Evolutionary conservation across 2,797 vertebrate species (phyloP), one percentile per base, ranked within the genome.

Genomic region (Sebastes minor): DNA sequence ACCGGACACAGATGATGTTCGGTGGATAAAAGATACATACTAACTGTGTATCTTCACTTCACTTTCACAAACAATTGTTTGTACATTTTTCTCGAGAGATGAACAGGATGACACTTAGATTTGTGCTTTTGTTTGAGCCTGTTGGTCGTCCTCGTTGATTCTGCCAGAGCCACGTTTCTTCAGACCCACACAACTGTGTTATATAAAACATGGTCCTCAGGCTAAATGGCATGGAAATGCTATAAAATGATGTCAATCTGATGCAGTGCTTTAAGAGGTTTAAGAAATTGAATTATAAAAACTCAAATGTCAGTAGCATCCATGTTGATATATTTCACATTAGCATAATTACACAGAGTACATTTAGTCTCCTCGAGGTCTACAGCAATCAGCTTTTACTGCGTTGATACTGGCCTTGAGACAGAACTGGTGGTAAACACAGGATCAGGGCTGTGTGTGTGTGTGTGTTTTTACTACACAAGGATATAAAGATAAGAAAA

Each of bases 391-490:
- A 8, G 32, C 2, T 60, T 68, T 74, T 60, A 2, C 49, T 56
- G 35, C 33, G 10, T 79, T 61, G 49, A 2, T 11, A 11, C 30
- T n/a, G 61, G 30, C 78, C 80, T 84, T 38, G 30, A 84, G 67
- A 68, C 20, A 22, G 16, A 78, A 71, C 57, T 23, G 30, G 5
- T 10, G 16, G 35, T 64, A 70, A 83, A 76, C 68, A 84, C 22
- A 30, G 14, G 55, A 74, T 74, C 33, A 38, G 46, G 62, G 69
- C 14, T 59, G 6, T 57, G 22, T 63, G 70, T 60, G 69, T 57
- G 52, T 64, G 46, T 33, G 35, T 64, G 35, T 70, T 20, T 73
- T 14, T 28, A 32, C 32, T 18, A 46, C 57, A 62, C 30, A 52
- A 32, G 13, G 64, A 33, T 66, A 57, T 18, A 20, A 20, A 71